Evolutionary conservation across 2,797 vertebrate species (phyloP).

Genomic region (Euphonia xanthogaster): DNA sequence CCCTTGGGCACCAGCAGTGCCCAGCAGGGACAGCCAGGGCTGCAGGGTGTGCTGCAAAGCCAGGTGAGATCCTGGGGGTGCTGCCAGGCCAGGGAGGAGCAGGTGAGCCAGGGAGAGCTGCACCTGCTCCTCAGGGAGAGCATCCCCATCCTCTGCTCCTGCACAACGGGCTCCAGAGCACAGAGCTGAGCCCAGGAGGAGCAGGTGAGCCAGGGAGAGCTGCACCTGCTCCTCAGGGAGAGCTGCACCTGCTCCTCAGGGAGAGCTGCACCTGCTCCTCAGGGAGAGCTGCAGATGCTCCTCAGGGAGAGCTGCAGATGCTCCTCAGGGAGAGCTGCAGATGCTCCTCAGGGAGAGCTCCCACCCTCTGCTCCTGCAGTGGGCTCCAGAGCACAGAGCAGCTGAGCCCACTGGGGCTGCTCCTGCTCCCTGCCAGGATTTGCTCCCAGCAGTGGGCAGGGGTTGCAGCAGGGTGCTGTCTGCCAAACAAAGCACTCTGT

Average conservation of each 20-base stretch:
- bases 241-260: neutral
- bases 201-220: accelerated
- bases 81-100: neutral
- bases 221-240: too few species aligned
- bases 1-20: too few species aligned
- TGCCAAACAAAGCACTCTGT: accelerated
- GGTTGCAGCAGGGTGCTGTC: neutral
- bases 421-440: accelerated
- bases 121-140: neutral
- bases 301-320: neutral
- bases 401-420: neutral
- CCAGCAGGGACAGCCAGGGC: accelerated
- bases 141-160: accelerated
- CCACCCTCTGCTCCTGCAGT: too few species aligned
- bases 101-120: accelerated
- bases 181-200: too few species aligned
- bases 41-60: accelerated
- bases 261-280: neutral
- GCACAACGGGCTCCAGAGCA: too few species aligned
- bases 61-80: accelerated
- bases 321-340: too few species aligned
- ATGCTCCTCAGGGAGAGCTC: too few species aligned
- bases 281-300: too few species aligned
- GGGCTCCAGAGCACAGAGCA: neutral
- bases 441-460: accelerated